Evolutionary conservation across 2,113 vertebrate species (phyloP).

Genomic region (Anolis carolinensis): DNA sequence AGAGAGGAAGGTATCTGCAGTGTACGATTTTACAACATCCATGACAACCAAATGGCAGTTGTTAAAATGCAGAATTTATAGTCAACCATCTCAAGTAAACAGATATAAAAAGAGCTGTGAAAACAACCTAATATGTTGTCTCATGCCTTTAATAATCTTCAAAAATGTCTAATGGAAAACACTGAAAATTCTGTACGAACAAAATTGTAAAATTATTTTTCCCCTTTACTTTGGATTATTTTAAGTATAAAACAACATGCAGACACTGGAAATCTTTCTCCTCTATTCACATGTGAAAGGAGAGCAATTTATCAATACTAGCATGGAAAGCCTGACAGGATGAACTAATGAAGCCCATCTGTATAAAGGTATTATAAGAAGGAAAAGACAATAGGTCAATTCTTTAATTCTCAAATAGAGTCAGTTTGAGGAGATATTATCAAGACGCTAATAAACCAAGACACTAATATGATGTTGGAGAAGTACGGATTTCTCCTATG

Average conservation of each 20-base stretch:
- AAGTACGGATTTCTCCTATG: not conserved
- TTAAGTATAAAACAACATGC: constrained; percentile 65
- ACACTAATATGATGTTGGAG: not conserved
- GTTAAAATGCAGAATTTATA: constrained; percentile 55
- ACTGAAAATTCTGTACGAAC: constrained; percentile 35
- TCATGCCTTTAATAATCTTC: constrained; percentile 64
- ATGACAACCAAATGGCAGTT: constrained; percentile 37
- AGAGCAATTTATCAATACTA: constrained; percentile 19
- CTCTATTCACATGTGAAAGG: constrained; percentile 36
- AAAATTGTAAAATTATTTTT: constrained; percentile 60
- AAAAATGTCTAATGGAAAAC: constrained; percentile 61
- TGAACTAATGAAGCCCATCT: constrained; percentile 33
- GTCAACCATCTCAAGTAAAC: constrained; percentile 49
- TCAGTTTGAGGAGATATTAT: not conserved
- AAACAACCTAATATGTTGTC: constrained; percentile 60
- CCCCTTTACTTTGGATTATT: constrained; percentile 47
- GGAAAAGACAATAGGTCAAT: not conserved
- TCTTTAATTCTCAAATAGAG: not conserved
- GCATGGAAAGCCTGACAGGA: constrained; percentile 22
- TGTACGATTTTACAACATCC: constrained; percentile 28
- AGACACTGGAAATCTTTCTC: constrained; percentile 48
- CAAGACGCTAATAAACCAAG: not conserved
- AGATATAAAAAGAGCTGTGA: constrained; percentile 52
- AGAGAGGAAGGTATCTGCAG: not conserved
- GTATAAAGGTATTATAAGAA: constrained; percentile 6